Base-by-base conservation (phyloP, 2,888 invertebrate species). In the Helleia helle region DNA sequence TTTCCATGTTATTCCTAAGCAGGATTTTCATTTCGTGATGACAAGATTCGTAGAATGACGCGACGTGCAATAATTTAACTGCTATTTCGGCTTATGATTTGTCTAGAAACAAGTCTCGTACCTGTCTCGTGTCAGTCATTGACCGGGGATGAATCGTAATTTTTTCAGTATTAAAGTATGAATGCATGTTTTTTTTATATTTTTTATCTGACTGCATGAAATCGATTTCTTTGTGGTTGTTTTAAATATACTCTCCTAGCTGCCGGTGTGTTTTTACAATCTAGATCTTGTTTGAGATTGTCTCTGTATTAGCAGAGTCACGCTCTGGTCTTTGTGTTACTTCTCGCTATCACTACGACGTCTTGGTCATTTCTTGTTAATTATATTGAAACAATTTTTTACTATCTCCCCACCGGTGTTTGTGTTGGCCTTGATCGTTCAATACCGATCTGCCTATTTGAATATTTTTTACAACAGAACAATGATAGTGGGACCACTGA, bases 241-340 rank as follows among this genome's bases (percentile, higher is more conserved):
- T 75, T 76, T 76, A 71, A 65, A 68, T 58, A 64, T 62, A 65
- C 67, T 58, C n/a, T n/a, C n/a, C 59, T 54, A 60, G 73, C 73
- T 74, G 76, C 77, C 58, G 77, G 71, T 54, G 65, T 70, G 64
- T 67, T 71, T 69, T 70, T 68, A 65, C 63, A 71, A 79, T 81
- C 77, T 76, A 80, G 83, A 81, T 83, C 69, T 71, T 66, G 72
- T 74, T 71, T 73, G 46, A 76, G 83, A 83, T 83, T 77, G 76
- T 74, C 75, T 63, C 59, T 56, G 62, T 60, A 63, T 70, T 66
- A 66, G 76, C 75, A 62, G 49, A 72, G 81, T 83, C 83, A 83
- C 70, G 76, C 62, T 72, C 59, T 59, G 53, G 59, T 66, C 66
- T 70, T 71, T 77, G 73, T 79, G 55, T 68, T 58, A 67, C 67